phyloP scores from a whole-genome alignment of 2,797 vertebrate species.

The Sus cebifrons region DNA sequence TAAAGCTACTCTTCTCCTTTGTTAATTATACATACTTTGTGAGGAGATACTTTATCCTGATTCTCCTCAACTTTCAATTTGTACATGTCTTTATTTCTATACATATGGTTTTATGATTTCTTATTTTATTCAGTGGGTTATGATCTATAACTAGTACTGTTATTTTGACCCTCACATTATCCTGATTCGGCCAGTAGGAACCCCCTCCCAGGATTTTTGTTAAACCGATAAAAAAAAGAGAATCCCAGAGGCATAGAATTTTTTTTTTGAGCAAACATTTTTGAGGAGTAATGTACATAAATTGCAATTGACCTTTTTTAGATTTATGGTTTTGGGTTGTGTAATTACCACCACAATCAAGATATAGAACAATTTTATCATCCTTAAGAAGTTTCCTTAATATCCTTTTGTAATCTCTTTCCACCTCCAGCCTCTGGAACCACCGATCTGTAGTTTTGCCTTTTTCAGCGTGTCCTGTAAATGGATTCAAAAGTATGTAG shows the following conservation, averaged over 20 bases:
- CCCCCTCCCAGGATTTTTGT: constrained; percentile 37
- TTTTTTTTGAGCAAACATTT: constrained; percentile 33
- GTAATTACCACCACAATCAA: neutral
- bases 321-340: neutral
- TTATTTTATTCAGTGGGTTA: neutral
- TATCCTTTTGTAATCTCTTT: neutral
- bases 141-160: neutral
- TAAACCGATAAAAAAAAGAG: constrained; percentile 11
- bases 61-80: constrained; percentile 5
- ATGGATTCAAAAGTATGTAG: neutral
- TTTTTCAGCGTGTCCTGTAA: neutral
- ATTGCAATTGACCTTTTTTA: neutral
- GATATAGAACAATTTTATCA: neutral
- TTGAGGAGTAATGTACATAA: neutral
- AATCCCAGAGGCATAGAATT: neutral
- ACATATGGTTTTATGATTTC: constrained; percentile 12
- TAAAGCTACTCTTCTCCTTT: neutral
- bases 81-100: neutral
- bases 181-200: neutral
- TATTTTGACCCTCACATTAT: neutral
- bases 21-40: neutral
- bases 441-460: neutral
- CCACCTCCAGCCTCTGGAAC: neutral
- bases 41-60: neutral
- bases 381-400: neutral